Evolutionary conservation across 2,113 vertebrate genomes (phyloP).

Genomic region (Xerus inauris): DNA sequence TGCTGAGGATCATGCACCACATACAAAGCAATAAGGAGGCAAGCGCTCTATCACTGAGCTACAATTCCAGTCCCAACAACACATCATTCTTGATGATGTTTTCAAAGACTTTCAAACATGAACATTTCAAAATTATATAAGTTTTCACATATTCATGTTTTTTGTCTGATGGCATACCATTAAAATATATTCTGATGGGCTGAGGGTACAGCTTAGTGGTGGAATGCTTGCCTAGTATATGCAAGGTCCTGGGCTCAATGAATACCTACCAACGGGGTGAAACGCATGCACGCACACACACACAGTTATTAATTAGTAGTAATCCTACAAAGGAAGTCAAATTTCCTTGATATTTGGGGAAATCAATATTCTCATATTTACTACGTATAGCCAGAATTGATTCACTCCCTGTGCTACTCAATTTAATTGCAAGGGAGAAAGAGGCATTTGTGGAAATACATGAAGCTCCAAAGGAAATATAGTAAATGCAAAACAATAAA

Average conservation of each 20-base stretch:
- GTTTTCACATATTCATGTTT: not conserved
- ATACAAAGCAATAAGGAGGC: too few species aligned
- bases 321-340: constrained; percentile 30
- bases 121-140: constrained; percentile 29
- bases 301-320: not conserved
- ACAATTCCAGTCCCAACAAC: too few species aligned
- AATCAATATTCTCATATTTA: constrained; percentile 60
- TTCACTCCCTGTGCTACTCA: not conserved
- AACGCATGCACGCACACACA: too few species aligned
- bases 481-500: constrained; percentile 43
- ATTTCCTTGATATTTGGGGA: constrained; percentile 44
- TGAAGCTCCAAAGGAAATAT: constrained; percentile 1
- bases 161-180: not conserved
- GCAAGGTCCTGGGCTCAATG: not conserved
- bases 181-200: not conserved
- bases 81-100: not conserved
- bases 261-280: too few species aligned
- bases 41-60: too few species aligned
- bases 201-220: not conserved
- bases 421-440: constrained; percentile 31
- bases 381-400: constrained; percentile 35
- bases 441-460: constrained; percentile 9
- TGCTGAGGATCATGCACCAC: too few species aligned
- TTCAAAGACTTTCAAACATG: constrained; percentile 48
- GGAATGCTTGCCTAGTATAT: not conserved